Evolutionary conservation across 2,888 invertebrate species (phyloP).

Genomic region (Priocnemis perturbator): DNA sequence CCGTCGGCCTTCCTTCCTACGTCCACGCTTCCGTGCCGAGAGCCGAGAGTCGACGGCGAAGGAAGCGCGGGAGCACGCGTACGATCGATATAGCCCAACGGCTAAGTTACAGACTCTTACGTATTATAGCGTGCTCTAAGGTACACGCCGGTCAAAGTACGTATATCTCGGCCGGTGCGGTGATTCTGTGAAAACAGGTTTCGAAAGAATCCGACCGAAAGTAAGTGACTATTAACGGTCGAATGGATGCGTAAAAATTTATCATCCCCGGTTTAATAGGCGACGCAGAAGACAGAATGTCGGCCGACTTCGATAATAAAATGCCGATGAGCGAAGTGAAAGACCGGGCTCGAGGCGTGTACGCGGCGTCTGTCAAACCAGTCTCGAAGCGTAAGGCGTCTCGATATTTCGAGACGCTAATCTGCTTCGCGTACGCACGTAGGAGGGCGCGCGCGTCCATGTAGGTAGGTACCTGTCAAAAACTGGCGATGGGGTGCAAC

Average conservation of each 20-base stretch:
- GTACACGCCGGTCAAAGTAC: conserved; percentile 16
- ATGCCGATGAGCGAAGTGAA: conserved; percentile 45
- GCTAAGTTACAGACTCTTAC: conserved; percentile 23
- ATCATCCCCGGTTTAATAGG: conserved; percentile 56
- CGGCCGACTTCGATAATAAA: conserved; percentile 52
- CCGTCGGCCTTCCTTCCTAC: neutral
- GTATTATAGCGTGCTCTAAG: conserved; percentile 15
- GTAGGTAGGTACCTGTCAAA: conserved; percentile 62
- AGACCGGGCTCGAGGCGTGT: conserved; percentile 39
- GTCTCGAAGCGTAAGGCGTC: conserved; percentile 27
- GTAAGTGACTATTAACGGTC: conserved; percentile 57
- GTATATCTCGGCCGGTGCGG: conserved; percentile 22
- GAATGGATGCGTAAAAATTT: conserved; percentile 51
- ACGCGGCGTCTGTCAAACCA: conserved; percentile 13
- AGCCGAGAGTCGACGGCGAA: neutral
- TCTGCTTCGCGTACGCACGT: conserved; percentile 60
- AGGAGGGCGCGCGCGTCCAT: conserved; percentile 43
- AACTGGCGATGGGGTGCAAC: conserved; percentile 61
- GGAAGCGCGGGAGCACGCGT: conserved; percentile 27
- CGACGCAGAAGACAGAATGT: conserved; percentile 25
- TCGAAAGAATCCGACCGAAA: conserved; percentile 51
- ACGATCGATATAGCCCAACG: conserved; percentile 12
- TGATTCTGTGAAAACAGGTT: conserved; percentile 51
- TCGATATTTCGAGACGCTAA: conserved; percentile 54
- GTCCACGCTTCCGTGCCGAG: neutral